Evolutionary conservation across 2,797 vertebrate species (phyloP), one percentile per base, ranked within the genome.

Genomic region (Mormyrus hasselquistii): DNA sequence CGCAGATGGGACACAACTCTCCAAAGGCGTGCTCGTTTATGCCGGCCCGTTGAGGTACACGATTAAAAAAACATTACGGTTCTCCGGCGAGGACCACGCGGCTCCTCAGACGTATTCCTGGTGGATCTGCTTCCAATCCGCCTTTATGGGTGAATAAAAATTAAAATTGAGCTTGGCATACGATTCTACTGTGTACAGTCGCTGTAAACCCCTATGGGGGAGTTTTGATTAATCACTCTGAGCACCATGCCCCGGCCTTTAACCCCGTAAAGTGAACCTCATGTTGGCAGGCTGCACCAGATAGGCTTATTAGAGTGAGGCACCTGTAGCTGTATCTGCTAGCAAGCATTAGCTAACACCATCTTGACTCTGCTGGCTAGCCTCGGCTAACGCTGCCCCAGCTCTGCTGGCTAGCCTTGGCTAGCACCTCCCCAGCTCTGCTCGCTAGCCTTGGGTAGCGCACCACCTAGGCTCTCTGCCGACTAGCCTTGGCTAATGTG

Each of bases 81-180:
- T 79, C 73, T 79, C 38, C 73, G 34, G 34, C 41, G 38, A 7
- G 34, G 73, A 47, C 73, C 41, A 47, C 19, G 73, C 47, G 7
- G 47, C n/a, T 49, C 49, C n/a, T 47, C 38, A 47, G 19, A 79
- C 5, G 38, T 79, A 79, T 79, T 79, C 38, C 73, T 47, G 41
- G 41, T 41, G 73, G 73, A 79, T 41, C 34, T 79, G 34, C 73
- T 79, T 79, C 73, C 73, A 79, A 47, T 79, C 73, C 8, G 73
- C 34, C 73, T 79, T 79, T 79, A 79, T 79, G 73, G 73, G 73
- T 79, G 73, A 79, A 79, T 79, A 79, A 79, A 79, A 79, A 79
- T 79, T 79, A 79, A 79, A 79, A 79, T 7, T 85, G 83, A 52
- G 9, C 83, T 52, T 85, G 47, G 49, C 83, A 29, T 49, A 52